Evolutionary conservation across 2,113 vertebrate genomes (phyloP), one percentile per base, ranked within the genome.

Genomic region (Aldabrachelys gigantea): DNA sequence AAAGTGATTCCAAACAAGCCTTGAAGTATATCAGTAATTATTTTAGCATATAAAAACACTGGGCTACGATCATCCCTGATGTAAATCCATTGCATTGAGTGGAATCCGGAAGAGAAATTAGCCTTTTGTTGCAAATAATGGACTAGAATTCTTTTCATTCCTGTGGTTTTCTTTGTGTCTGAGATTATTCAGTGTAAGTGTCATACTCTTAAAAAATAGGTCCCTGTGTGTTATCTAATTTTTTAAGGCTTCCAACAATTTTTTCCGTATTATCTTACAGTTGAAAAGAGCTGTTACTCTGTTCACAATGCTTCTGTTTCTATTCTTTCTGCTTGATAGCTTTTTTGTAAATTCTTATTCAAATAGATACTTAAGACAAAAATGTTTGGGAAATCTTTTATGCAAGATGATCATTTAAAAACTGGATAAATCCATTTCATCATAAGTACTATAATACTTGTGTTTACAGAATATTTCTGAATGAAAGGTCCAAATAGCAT

Each of bases 311-410:
- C 31, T 49, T 17, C 10, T 82, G 6, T 81, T 9, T 87, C 2
- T 62, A 85, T 76, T 95, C n/a, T 14, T 83, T 3, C 12, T 50
- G 49, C 1, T 31, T 91, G 65, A 53, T 3, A 80, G 27, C 3
- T 16, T 69, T 92, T 72, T 82, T 0, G 0, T 87, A 72, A 0
- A 1, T 87, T 91, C 82, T 88, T 76, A 4, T 80, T 87, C 47
- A 25, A 25, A 16, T 84, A 76, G 57, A 16, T 47, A 5, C 59
- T 59, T 69, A 93, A 81, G 54, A 65, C 41, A 1, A n/a, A 69
- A 90, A 75, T 14, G 25, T 8, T 90, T 90, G 0, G 0, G 9
- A 59, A 89, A 3, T 75, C 0, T 0, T 84, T 25, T 53, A 38
- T 62, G 17, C 38, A 65, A 41, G 17, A 11, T 75, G 2, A 76